phyloP scores from a whole-genome alignment of 2,113 vertebrate genomes.

The Cromileptes altivelis region DNA sequence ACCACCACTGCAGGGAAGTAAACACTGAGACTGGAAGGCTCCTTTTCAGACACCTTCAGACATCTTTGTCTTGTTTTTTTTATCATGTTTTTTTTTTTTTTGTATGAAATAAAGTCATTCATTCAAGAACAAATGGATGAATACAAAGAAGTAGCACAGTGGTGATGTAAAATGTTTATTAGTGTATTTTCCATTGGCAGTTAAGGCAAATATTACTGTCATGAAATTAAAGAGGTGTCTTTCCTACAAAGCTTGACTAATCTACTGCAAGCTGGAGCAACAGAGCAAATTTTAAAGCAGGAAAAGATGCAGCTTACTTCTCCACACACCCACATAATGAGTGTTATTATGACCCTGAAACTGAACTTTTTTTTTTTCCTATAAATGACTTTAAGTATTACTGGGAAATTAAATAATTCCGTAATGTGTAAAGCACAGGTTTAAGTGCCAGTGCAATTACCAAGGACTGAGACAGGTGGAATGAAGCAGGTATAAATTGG shows the following conservation, averaged over 20 bases:
- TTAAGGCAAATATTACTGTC: not conserved
- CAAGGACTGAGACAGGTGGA: not conserved
- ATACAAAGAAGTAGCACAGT: not conserved
- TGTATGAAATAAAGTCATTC: too few relatives aligned
- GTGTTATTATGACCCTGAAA: not conserved
- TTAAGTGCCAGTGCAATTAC: not conserved
- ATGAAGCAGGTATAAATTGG: not conserved
- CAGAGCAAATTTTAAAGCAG: not conserved
- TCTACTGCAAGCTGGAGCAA: not conserved
- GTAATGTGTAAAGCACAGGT: not conserved
- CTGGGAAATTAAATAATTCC: not conserved
- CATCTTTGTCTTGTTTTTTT: too few relatives aligned
- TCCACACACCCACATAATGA: not conserved
- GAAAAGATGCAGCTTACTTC: not conserved
- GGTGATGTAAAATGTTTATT: not conserved
- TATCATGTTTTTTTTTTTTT: too few relatives aligned
- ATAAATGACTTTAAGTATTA: not conserved
- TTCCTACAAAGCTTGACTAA: not conserved
- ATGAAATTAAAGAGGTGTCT: not conserved
- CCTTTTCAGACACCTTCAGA: too few relatives aligned
- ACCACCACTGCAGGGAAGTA: slow-evolving; percentile 70
- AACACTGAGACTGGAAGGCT: too few relatives aligned
- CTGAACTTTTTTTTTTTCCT: not conserved
- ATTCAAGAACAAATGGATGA: not conserved
- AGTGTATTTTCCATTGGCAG: not conserved